A percentile compares a stretch with the other conserved stretches of the same genome.
These are phyloP conservation scores for Aporophyla lueneburgensis DNA, from an alignment of 2,888 invertebrate genomes.

Conservation along the genomic window DNA sequence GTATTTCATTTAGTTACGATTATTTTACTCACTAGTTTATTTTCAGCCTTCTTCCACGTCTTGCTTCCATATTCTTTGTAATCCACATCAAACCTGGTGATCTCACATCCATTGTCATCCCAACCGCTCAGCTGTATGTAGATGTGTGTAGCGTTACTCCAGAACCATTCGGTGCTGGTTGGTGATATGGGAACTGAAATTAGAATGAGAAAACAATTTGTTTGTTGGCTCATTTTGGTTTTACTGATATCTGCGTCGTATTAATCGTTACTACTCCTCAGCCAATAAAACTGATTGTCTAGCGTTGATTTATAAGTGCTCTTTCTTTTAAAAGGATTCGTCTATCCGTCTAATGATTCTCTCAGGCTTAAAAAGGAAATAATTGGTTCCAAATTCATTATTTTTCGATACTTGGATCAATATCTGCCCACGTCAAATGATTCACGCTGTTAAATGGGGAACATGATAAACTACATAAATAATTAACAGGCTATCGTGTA, in stretches of 20 bases:
- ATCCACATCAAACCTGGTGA: conserved; percentile 95
- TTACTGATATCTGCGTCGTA: neutral
- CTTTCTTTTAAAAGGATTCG: too few relatives aligned
- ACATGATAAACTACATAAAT: too few relatives aligned
- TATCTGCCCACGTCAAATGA: too few relatives aligned
- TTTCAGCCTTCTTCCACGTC: conserved; percentile 86
- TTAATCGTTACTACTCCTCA: neutral
- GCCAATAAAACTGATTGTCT: neutral
- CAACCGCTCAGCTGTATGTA: conserved; percentile 95
- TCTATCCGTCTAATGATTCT: too few relatives aligned
- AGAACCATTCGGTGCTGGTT: conserved; percentile 94
- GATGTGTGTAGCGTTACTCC: conserved; percentile 95
- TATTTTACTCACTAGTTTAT: conserved; percentile 78
- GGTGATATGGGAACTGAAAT: conserved; percentile 92
- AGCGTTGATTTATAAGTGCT: neutral
- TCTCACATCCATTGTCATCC: conserved; percentile 96
- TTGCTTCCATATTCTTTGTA: conserved; percentile 90
- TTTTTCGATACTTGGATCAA: too few relatives aligned
- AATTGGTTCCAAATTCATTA: too few relatives aligned
- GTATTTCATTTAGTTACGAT: neutral
- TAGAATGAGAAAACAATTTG: neutral
- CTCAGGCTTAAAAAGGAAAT: too few relatives aligned
- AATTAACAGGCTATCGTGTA: too few relatives aligned
- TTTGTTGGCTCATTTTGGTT: neutral
- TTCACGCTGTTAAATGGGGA: too few relatives aligned